phyloP scores from a whole-genome alignment of 2,113 vertebrate species.

The Erpornis zantholeuca region DNA sequence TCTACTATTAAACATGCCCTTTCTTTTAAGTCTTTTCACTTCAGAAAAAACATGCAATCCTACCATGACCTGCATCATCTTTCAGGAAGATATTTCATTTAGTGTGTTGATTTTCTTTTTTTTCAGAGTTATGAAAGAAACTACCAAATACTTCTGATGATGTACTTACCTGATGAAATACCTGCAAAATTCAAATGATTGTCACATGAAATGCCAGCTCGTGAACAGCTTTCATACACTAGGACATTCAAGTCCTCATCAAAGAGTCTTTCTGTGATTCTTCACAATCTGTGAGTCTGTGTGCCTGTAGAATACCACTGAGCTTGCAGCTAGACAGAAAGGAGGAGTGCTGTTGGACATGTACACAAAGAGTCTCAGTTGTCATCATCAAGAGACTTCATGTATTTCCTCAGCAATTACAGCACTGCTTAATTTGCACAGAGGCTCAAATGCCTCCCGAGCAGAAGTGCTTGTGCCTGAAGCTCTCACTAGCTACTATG shows the following conservation, averaged over 20 bases:
- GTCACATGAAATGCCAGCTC: not conserved
- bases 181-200: not conserved
- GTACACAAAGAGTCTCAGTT: not conserved
- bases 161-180: not conserved
- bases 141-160: not conserved
- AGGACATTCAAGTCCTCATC: not conserved
- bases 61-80: not conserved
- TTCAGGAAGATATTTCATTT: not conserved
- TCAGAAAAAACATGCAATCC: not conserved
- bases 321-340: not conserved
- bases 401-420: not conserved
- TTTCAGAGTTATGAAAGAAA: not conserved
- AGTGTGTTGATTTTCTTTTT: not conserved
- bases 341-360: not conserved
- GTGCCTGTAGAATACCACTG: rapidly evolving
- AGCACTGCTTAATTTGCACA: not conserved
- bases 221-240: not conserved
- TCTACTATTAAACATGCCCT: not conserved
- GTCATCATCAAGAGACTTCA: not conserved
- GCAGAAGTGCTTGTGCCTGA: not conserved
- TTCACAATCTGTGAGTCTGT: not conserved
- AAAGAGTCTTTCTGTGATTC: not conserved
- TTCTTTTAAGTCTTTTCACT: not conserved
- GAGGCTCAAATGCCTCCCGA: not conserved
- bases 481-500: not conserved